These are phyloP conservation scores for Tetanocera ferruginea DNA, from an alignment of 2,888 invertebrate species.

Conservation along the genomic window DNA sequence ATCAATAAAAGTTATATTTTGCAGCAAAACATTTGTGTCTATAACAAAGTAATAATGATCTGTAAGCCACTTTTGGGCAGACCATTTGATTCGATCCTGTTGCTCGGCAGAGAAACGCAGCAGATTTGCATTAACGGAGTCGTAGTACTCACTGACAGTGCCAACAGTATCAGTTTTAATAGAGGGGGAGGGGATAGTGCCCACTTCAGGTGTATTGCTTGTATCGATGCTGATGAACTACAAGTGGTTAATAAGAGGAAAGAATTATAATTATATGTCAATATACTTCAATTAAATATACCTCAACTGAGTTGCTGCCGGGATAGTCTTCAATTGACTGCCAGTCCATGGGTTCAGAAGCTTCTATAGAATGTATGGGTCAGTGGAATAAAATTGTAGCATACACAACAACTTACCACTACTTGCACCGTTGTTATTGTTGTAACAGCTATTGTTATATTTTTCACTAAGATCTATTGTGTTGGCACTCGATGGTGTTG, in stretches of 20 bases:
- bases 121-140: slow-evolving; percentile 55
- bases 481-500: not conserved
- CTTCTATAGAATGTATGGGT: slow-evolving; percentile 24
- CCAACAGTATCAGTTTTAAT: slow-evolving; percentile 1
- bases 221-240: not conserved
- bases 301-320: not conserved
- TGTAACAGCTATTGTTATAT: not conserved
- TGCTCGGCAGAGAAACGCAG: slow-evolving; percentile 53
- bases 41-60: slow-evolving; percentile 68
- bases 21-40: slow-evolving; percentile 72
- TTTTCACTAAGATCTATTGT: not conserved
- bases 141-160: slow-evolving; percentile 52
- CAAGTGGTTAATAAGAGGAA: not conserved
- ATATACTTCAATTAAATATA: not conserved
- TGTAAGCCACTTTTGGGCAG: slow-evolving; percentile 45
- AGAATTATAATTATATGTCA: not conserved
- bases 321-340: slow-evolving; percentile 40
- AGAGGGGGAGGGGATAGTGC: not conserved
- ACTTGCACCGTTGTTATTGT: slow-evolving; percentile 11
- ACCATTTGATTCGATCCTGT: slow-evolving; percentile 10
- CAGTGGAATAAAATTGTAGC: not conserved
- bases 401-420: slow-evolving; percentile 32
- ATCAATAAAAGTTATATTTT: slow-evolving; percentile 67
- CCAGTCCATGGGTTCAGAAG: slow-evolving; percentile 62
- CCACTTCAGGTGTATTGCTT: not conserved